Evolutionary conservation across 1,140 invertebrate genomes (phyloP).

Genomic region (Nixonia krombeini): DNA sequence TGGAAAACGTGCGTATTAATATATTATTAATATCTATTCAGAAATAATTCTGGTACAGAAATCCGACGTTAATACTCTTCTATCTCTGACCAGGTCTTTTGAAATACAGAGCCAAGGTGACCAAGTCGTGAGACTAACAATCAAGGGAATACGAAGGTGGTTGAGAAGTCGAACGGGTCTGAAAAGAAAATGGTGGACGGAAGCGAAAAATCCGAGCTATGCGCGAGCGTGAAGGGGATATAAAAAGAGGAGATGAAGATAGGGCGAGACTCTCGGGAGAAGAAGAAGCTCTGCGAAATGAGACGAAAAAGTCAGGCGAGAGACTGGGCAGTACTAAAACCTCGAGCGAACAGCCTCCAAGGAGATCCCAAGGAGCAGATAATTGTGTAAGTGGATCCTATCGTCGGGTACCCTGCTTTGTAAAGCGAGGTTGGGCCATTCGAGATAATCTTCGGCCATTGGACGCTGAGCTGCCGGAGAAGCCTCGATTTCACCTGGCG

Average conservation of each 20-base stretch:
- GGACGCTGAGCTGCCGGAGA: not conserved
- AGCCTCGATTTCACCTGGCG: slow-evolving; percentile 5
- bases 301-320: slow-evolving; percentile 27
- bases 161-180: slow-evolving; percentile 2
- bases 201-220: slow-evolving; percentile 17
- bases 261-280: slow-evolving; percentile 24
- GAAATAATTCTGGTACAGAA: too few species aligned
- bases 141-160: slow-evolving; percentile 1
- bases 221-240: slow-evolving; percentile 22
- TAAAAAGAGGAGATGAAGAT: slow-evolving; percentile 28
- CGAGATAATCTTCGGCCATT: slow-evolving; percentile 11
- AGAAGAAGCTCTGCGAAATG: slow-evolving; percentile 20
- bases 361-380: slow-evolving; percentile 63
- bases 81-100: too few species aligned
- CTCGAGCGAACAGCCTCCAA: slow-evolving; percentile 48
- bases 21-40: too few species aligned
- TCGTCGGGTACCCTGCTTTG: slow-evolving; percentile 7
- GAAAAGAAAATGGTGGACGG: slow-evolving; percentile 22
- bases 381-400: slow-evolving; percentile 65
- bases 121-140: slow-evolving; percentile 3
- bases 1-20: too few species aligned
- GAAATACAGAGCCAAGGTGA: too few species aligned
- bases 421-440: slow-evolving; percentile 10
- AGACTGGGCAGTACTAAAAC: slow-evolving; percentile 55
- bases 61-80: too few species aligned